phyloP scores from a whole-genome alignment of 2,888 invertebrate genomes.

The Conops quadrifasciatus region DNA sequence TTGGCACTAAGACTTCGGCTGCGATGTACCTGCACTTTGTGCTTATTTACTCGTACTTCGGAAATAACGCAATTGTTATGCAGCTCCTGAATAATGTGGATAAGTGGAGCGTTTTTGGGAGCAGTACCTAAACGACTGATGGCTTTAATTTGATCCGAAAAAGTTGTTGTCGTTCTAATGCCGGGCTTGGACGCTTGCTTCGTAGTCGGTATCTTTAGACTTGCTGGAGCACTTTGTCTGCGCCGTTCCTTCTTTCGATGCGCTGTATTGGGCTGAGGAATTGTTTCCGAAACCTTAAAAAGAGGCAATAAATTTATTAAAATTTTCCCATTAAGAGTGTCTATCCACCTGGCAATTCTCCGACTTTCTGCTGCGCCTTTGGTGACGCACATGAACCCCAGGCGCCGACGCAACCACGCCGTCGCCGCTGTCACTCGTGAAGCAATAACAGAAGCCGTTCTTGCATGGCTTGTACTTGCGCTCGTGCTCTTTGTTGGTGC shows the following conservation, averaged over 20 bases:
- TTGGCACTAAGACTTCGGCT: slow-evolving; percentile 31
- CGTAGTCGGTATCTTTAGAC: slow-evolving; percentile 31
- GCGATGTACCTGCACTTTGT: slow-evolving; percentile 47
- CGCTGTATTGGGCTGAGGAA: slow-evolving; percentile 21
- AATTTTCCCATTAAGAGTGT: background rate
- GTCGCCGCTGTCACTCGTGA: slow-evolving; percentile 64
- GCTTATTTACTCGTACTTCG: slow-evolving; percentile 59
- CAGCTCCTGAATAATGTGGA: slow-evolving; percentile 63
- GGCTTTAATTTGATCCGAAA: slow-evolving; percentile 47
- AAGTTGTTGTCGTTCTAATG: slow-evolving; percentile 24
- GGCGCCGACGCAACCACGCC: slow-evolving; percentile 13
- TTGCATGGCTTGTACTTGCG: slow-evolving; percentile 61
- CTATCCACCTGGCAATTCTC: slow-evolving; percentile 49
- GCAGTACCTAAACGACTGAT: slow-evolving; percentile 51
- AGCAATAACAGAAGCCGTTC: slow-evolving; percentile 64
- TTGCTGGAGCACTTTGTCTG: slow-evolving; percentile 42
- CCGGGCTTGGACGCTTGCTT: slow-evolving; percentile 3
- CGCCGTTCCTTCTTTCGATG: slow-evolving; percentile 37
- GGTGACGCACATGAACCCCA: slow-evolving; percentile 45
- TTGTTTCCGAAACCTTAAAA: slow-evolving; percentile 19
- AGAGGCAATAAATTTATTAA: background rate
- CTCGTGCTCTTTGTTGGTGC: slow-evolving; percentile 59
- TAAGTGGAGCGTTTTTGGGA: slow-evolving; percentile 55
- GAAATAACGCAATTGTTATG: slow-evolving; percentile 61
- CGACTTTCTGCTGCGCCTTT: slow-evolving; percentile 49